These are phyloP conservation scores for Syngnathus floridae DNA, from an alignment of 2,113 vertebrate species.

Conservation along the genomic window DNA sequence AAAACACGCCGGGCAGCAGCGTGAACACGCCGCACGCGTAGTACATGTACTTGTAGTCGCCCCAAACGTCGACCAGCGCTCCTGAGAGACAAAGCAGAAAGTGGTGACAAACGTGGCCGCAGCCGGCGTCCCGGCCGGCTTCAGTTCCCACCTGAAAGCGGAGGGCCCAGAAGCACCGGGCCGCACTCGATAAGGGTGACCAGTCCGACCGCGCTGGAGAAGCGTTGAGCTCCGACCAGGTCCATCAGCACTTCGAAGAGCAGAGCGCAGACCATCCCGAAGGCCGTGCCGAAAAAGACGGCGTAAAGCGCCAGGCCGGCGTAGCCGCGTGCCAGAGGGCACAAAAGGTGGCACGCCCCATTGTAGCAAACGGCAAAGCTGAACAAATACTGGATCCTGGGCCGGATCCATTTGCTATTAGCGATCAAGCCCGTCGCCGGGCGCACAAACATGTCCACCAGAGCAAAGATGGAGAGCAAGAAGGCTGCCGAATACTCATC, in stretches of 20 bases:
- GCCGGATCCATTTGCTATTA: slow-evolving; percentile 74
- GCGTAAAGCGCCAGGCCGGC: slow-evolving; percentile 61
- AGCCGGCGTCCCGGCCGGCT: no score
- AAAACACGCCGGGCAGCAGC: slow-evolving; percentile 72
- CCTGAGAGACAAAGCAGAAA: slow-evolving; percentile 54
- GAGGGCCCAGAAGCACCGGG: slow-evolving; percentile 74
- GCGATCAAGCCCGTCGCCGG: slow-evolving; percentile 67
- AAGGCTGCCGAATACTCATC: slow-evolving; percentile 77
- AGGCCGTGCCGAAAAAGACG: slow-evolving; percentile 70
- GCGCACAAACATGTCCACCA: slow-evolving; percentile 73
- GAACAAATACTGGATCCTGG: slow-evolving; percentile 77
- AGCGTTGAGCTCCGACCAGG: slow-evolving; percentile 70
- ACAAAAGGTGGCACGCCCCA: slow-evolving; percentile 73
- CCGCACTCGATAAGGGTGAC: slow-evolving; percentile 77
- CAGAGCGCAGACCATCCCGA: slow-evolving; percentile 74
- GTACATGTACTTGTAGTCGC: slow-evolving; percentile 80
- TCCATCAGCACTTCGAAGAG: slow-evolving; percentile 81
- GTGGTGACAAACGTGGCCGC: no score
- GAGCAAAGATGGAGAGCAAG: slow-evolving; percentile 73
- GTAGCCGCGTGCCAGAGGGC: slow-evolving; percentile 69
- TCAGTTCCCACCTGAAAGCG: slow-evolving; percentile 69
- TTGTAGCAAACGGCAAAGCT: slow-evolving; percentile 73
- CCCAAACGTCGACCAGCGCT: slow-evolving; percentile 72
- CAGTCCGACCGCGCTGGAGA: slow-evolving; percentile 73
- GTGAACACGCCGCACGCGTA: slow-evolving; percentile 73